Evolutionary conservation across 1,140 invertebrate genomes (phyloP), one percentile per base, ranked within the genome.

Genomic region (Solenopsis invicta): DNA sequence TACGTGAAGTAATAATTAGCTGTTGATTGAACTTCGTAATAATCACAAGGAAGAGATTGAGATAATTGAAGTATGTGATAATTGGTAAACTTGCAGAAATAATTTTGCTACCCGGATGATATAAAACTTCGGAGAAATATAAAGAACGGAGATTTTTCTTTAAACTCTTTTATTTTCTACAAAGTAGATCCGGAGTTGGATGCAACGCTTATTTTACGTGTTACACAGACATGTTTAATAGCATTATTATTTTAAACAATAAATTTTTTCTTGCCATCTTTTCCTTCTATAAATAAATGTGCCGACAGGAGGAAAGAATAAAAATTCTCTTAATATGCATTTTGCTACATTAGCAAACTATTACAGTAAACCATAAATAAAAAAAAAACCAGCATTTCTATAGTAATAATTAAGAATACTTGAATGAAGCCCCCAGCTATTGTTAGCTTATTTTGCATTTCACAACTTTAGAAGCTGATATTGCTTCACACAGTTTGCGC

Each of bases 51-150:
- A 74, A 61, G 80, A 72, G 29, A 62, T 84, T 74, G 41, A 59
- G 71, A 50, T 84, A 84, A 74, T 37, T 84, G 41, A 48, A 82
- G n/a, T 84, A 48, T 59, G 69, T 34, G 29, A 75, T 75, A 84
- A 84, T 74, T 34, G 13, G 12, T 61, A 4, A 72, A 48, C 13
- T 56, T 9, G 21, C 6, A 24, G 1, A 12, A 45, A 59, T n/a
- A 8, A 34, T 52, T 78, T 34, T 37, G 5, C 8, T 10, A 41
- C 18, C 34, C 6, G 48, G 21, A 78, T 50, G 29, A 24, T 24
- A 41, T 41, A 21, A 64, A 29, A 37, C 8, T 9, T 59, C 4
- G 16, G n/a, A 50, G 24, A 80, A 56, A 18, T 66, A 5, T 29
- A 69, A 37, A 18, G 41, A 41, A 59, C 21, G 29, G 16, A 13